Evolutionary conservation across 2,113 vertebrate species (phyloP).

Genomic region (Irena cyanogastra): DNA sequence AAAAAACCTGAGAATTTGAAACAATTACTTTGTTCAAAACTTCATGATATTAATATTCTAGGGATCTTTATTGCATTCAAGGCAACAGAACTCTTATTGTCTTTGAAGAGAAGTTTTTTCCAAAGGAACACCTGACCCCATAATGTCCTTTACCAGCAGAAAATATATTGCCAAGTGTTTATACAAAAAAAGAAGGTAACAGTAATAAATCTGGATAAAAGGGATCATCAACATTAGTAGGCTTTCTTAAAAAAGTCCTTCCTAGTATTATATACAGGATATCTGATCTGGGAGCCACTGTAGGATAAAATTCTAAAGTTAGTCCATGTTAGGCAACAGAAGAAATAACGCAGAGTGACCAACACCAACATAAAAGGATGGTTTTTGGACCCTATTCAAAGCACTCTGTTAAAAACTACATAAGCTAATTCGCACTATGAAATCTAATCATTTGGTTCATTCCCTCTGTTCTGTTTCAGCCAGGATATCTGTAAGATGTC

Average conservation of each 20-base stretch:
- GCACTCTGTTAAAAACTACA: not conserved
- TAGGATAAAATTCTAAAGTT: not conserved
- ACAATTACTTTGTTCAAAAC: not conserved
- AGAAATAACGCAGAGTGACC: not conserved
- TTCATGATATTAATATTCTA: not conserved
- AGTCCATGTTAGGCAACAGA: not conserved
- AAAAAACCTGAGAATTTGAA: not conserved
- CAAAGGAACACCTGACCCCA: not conserved
- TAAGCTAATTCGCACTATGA: not conserved
- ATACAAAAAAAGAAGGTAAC: not conserved
- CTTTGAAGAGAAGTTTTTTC: not conserved
- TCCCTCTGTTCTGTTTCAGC: not conserved
- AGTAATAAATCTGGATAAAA: not conserved
- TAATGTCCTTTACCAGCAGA: not conserved
- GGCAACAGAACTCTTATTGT: not conserved
- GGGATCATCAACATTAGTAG: not conserved
- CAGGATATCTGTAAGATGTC: not conserved
- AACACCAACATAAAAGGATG: not conserved
- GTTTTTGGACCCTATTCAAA: not conserved
- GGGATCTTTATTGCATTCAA: not conserved
- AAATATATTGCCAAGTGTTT: not conserved
- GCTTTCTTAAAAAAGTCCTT: not conserved
- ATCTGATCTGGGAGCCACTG: not conserved
- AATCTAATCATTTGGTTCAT: slow-evolving; percentile 14
- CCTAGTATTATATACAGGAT: not conserved